Evolutionary conservation across 2,888 invertebrate species (phyloP).

Genomic region (Drosophila subquinaria): DNA sequence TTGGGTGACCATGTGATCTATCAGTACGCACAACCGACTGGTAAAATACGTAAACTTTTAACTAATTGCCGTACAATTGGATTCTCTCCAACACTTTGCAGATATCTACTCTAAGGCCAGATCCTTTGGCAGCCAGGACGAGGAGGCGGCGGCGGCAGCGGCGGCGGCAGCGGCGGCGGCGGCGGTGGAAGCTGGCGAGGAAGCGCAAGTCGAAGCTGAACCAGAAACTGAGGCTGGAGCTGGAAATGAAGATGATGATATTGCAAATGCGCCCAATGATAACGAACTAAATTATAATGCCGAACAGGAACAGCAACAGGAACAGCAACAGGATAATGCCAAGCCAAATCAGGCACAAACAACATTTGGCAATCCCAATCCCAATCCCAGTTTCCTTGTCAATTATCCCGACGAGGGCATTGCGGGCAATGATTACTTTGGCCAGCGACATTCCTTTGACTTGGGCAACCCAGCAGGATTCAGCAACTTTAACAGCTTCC

Average conservation of each 20-base stretch:
- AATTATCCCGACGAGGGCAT: conserved; percentile 47
- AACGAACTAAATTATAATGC: not conserved
- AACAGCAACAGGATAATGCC: too few relatives aligned
- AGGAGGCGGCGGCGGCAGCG: conserved; percentile 12
- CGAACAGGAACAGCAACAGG: not conserved
- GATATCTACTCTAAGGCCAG: conserved; percentile 76
- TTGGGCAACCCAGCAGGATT: conserved; percentile 20
- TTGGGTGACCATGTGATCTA: conserved; percentile 73
- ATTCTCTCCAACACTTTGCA: conserved; percentile 84
- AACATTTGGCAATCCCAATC: not conserved
- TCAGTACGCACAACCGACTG: conserved; percentile 81
- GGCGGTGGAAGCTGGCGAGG: conserved; percentile 10
- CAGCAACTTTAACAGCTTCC: conserved; percentile 20
- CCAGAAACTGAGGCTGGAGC: not conserved
- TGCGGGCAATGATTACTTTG: conserved; percentile 8
- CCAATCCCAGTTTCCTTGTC: conserved; percentile 31
- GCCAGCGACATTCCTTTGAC: not conserved
- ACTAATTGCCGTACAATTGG: conserved; percentile 84
- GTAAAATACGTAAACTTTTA: conserved; percentile 83
- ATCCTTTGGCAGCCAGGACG: conserved; percentile 30
- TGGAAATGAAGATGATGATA: not conserved
- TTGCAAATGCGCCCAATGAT: not conserved
- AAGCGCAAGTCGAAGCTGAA: not conserved
- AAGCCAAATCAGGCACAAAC: not conserved
- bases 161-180: conserved; percentile 34